These are phyloP conservation scores for Suillia variegata DNA, from an alignment of 2,888 invertebrate species.

Conservation along the genomic window DNA sequence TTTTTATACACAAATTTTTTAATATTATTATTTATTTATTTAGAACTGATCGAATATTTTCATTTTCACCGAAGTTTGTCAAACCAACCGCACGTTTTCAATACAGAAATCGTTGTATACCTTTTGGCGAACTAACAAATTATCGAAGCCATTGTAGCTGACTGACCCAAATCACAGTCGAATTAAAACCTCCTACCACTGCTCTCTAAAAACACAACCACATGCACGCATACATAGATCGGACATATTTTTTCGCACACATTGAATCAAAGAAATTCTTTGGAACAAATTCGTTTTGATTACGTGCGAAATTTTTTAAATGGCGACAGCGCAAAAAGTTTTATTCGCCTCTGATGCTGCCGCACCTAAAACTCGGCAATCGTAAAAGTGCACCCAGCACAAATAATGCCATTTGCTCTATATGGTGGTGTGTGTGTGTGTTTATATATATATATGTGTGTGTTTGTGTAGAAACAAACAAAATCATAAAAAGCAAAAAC, in stretches of 20 bases:
- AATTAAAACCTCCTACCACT: too few relatives aligned
- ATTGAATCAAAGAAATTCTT: background rate
- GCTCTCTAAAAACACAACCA: background rate
- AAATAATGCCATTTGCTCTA: background rate
- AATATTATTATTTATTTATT: too few relatives aligned
- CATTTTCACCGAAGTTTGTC: too few relatives aligned
- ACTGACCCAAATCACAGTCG: constrained; percentile 4
- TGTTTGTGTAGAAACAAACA: background rate
- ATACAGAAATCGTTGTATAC: background rate
- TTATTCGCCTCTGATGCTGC: background rate
- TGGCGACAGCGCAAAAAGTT: background rate
- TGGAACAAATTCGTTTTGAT: background rate
- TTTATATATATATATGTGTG: background rate
- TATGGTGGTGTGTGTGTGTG: background rate
- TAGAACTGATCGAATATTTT: too few relatives aligned
- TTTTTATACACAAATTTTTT: too few relatives aligned
- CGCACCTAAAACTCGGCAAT: constrained; percentile 1
- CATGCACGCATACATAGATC: background rate
- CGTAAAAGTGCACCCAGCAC: background rate
- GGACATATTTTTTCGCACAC: background rate
- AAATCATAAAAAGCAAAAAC: background rate
- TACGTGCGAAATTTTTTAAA: constrained; percentile 2
- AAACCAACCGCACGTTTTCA: background rate
- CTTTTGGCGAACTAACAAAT: background rate
- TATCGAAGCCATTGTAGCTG: too few relatives aligned